Evolutionary conservation across 2,888 invertebrate genomes (phyloP).

Genomic region (Acanthosepion lycidas): DNA sequence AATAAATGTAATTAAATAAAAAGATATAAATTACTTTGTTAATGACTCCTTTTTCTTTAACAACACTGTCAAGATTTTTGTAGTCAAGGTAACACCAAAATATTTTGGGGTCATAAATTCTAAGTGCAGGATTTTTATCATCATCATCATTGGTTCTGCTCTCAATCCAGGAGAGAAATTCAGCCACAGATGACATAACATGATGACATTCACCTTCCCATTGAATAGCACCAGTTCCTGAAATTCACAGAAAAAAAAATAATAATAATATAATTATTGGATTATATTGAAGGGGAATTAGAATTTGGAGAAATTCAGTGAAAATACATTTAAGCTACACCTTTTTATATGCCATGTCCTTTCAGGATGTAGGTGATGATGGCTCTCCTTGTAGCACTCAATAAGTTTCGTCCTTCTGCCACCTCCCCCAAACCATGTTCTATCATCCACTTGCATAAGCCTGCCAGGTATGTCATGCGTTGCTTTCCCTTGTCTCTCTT

Average conservation of each 20-base stretch:
- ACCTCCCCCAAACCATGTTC: no score
- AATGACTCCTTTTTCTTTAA: conserved; percentile 78
- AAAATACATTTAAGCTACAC: no score
- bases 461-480: no score
- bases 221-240: neutral
- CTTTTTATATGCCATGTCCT: no score
- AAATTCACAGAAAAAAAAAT: neutral
- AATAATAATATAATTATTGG: neutral
- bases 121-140: neutral
- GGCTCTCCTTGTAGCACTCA: no score
- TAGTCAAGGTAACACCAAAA: conserved; percentile 85
- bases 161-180: neutral
- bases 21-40: conserved; percentile 77
- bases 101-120: neutral
- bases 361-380: no score
- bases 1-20: neutral
- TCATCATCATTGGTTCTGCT: neutral
- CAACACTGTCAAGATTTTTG: conserved; percentile 85
- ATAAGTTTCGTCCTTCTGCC: no score
- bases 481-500: no score
- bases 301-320: no score
- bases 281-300: no score
- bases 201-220: neutral
- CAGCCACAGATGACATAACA: neutral
- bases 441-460: no score